Percentiles rank a stretch among this genome's conserved stretches.
Evolutionary conservation across 2,888 invertebrate genomes (phyloP).

Genomic region (Mimumesa dahlbomi): DNA sequence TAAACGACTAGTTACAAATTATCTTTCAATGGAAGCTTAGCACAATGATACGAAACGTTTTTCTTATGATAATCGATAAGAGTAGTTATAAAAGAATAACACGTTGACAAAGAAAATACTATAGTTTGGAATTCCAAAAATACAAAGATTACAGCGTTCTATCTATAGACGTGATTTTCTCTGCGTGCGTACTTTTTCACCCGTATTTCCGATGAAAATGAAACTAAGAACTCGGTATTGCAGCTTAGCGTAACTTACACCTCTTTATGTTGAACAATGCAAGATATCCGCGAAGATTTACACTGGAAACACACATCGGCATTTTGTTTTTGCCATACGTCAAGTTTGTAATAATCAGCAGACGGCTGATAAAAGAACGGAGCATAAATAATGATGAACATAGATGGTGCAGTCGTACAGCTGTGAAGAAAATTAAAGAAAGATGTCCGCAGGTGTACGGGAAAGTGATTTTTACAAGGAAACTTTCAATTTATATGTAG

Average conservation of each 20-base stretch:
- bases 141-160: constrained; percentile 27
- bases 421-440: background rate
- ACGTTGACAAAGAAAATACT: constrained; percentile 20
- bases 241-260: constrained; percentile 1
- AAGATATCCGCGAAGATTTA: constrained; percentile 15
- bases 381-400: constrained; percentile 19
- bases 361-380: constrained; percentile 37
- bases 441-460: too few relatives aligned
- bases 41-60: constrained; percentile 11
- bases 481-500: too few relatives aligned
- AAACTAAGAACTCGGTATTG: constrained; percentile 20
- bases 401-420: constrained; percentile 20
- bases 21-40: constrained; percentile 26
- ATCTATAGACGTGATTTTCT: constrained; percentile 18
- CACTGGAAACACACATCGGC: constrained; percentile 25
- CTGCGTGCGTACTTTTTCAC: constrained; percentile 17
- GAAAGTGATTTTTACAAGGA: too few relatives aligned
- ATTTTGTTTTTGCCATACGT: constrained; percentile 56
- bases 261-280: constrained; percentile 7
- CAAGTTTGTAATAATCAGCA: constrained; percentile 33
- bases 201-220: constrained; percentile 13
- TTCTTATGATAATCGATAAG: constrained; percentile 22
- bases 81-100: constrained; percentile 29
- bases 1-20: constrained; percentile 20
- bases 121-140: constrained; percentile 19